Evolutionary conservation across 2,113 vertebrate species (phyloP).

Genomic region (Psammodynastes pulverulentus): DNA sequence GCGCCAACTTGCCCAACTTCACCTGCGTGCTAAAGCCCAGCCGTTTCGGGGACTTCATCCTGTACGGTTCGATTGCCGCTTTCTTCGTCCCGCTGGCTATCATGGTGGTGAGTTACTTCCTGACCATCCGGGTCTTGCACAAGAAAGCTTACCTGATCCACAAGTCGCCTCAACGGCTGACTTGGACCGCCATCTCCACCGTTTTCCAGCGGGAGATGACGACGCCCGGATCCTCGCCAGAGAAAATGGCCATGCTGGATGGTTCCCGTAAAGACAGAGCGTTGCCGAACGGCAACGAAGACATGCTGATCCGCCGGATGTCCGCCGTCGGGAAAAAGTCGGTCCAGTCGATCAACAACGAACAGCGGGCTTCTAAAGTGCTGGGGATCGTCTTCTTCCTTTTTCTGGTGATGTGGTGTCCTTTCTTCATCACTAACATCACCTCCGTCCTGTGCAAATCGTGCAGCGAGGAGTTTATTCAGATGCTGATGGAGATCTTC

Average conservation of each 20-base stretch:
- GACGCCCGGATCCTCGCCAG: conserved; percentile 62
- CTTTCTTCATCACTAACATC: conserved; percentile 96
- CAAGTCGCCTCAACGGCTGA: conserved; percentile 78
- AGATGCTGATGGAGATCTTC: conserved; percentile 90
- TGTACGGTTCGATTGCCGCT: conserved; percentile 87
- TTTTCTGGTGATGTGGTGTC: conserved; percentile 98
- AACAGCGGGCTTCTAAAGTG: conserved; percentile 95
- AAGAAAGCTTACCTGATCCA: conserved; percentile 90
- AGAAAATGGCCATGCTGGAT: conserved; percentile 77
- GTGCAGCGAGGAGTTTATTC: conserved; percentile 76
- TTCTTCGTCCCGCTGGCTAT: conserved; percentile 93
- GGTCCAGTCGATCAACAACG: conserved; percentile 90
- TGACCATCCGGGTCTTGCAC: conserved; percentile 87
- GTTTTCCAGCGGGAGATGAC: conserved; percentile 80
- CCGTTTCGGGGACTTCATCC: conserved; percentile 86
- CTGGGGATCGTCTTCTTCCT: conserved; percentile 94
- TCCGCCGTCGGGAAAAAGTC: conserved; percentile 89
- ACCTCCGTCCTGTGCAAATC: conserved; percentile 85
- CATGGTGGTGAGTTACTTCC: conserved; percentile 94
- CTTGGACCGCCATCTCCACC: conserved; percentile 77
- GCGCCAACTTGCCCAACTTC: conserved; percentile 67
- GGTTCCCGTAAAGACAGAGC: conserved; percentile 68
- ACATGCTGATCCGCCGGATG: conserved; percentile 73
- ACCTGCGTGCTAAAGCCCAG: conserved; percentile 81
- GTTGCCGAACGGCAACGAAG: conserved; percentile 48